Conservation (phyloP, 2,888 invertebrate species). For the Beris morrisii region DNA sequence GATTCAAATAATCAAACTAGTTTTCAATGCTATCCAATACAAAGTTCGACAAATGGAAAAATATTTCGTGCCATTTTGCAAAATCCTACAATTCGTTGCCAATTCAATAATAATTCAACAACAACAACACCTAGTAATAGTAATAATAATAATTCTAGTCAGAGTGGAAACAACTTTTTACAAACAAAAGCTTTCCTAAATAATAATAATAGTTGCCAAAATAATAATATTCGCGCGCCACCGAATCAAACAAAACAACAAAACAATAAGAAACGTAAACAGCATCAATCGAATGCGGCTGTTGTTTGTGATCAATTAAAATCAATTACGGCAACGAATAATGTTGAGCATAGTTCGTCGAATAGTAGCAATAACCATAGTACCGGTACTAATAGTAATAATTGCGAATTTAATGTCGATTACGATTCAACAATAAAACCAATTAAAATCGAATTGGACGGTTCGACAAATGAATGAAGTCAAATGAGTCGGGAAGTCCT, state of each 20-base stretch:
- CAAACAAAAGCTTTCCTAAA: constrained; percentile 19
- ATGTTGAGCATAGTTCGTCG: neutral
- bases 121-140: constrained; percentile 27
- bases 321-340: constrained; percentile 34
- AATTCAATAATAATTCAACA: constrained; percentile 48
- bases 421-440: neutral
- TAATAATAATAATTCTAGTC: constrained; percentile 31
- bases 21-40: constrained; percentile 44
- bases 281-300: neutral
- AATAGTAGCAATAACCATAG: neutral
- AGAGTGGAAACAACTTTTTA: constrained; percentile 31
- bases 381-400: neutral
- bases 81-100: constrained; percentile 44
- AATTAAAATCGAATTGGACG: constrained; percentile 35
- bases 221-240: constrained; percentile 14
- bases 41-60: constrained; percentile 35
- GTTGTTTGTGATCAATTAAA: constrained; percentile 6
- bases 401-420: neutral
- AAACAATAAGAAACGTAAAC: constrained; percentile 10
- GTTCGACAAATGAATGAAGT: constrained; percentile 17
- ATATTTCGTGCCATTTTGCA: constrained; percentile 40
- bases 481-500: neutral
- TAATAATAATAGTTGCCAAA: constrained; percentile 28
- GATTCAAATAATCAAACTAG: constrained; percentile 51
- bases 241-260: neutral